Evolutionary conservation across 1,140 invertebrate genomes (phyloP).

Genomic region (Nixonia krombeini): DNA sequence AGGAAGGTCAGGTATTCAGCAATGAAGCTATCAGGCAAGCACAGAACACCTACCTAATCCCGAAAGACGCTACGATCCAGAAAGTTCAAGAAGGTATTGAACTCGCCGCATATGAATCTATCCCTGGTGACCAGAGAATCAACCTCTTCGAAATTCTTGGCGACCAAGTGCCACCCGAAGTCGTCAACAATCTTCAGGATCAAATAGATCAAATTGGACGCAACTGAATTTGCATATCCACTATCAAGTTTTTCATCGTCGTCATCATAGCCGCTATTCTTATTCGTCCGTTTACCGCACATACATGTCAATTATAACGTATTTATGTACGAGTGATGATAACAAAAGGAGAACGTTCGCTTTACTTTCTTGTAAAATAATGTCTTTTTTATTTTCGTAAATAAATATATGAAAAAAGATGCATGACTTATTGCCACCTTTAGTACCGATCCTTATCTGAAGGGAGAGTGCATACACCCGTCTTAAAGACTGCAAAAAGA

Average conservation of each 20-base stretch:
- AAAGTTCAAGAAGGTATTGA: conserved; percentile 89
- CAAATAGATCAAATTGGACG: conserved; percentile 86
- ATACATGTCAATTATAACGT: conserved; percentile 24
- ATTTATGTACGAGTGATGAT: conserved; percentile 50
- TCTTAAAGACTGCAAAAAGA: no score
- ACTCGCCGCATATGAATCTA: conserved; percentile 85
- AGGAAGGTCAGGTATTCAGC: conserved; percentile 84
- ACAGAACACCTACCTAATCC: conserved; percentile 85
- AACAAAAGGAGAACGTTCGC: conserved; percentile 30
- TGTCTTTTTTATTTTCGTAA: conserved; percentile 40
- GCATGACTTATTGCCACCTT: no score
- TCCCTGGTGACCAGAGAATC: conserved; percentile 85
- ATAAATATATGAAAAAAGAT: conserved; percentile 24
- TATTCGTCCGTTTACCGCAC: conserved; percentile 11
- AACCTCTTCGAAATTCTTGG: conserved; percentile 86
- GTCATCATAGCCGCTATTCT: conserved; percentile 2
- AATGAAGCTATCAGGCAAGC: conserved; percentile 89
- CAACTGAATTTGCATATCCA: conserved; percentile 64
- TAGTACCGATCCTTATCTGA: no score
- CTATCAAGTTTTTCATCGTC: neutral
- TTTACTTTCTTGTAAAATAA: conserved; percentile 25
- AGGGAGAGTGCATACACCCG: no score
- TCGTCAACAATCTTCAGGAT: conserved; percentile 83
- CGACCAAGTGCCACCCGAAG: conserved; percentile 85
- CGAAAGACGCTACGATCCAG: conserved; percentile 87